A percentile compares a stretch with the other conserved stretches of the same genome.
phyloP scores from a whole-genome alignment of 2,888 invertebrate genomes.

The Eudemis profundana region DNA sequence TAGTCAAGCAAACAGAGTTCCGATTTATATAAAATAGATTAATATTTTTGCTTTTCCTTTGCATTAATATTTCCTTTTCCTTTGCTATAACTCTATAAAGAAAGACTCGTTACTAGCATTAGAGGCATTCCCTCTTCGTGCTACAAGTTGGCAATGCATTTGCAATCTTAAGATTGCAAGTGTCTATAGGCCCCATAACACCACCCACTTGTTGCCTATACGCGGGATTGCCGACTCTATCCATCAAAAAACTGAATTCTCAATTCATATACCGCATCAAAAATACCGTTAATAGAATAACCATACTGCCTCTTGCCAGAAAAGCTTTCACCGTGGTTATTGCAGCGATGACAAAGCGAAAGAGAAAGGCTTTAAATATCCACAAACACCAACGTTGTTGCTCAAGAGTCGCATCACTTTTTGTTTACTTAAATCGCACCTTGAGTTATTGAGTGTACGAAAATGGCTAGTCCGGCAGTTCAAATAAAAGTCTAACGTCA shows the following conservation, averaged over 20 bases:
- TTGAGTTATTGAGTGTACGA: not conserved
- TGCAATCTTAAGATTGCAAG: not conserved
- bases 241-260: not conserved
- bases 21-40: too few species aligned
- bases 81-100: too few species aligned
- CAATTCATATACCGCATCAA: not conserved
- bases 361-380: slow-evolving; percentile 36
- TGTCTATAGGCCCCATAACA: not conserved
- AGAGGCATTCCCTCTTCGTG: too few species aligned
- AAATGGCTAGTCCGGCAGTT: not conserved
- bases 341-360: slow-evolving; percentile 24
- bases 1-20: too few species aligned
- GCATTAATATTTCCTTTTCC: too few species aligned
- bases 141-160: too few species aligned
- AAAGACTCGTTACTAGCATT: too few species aligned
- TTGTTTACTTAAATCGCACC: not conserved
- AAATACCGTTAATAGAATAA: slow-evolving; percentile 7
- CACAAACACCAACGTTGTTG: slow-evolving; percentile 10
- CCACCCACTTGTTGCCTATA: too few species aligned
- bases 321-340: slow-evolving; percentile 29
- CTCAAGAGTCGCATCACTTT: not conserved
- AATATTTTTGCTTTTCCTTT: too few species aligned
- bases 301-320: slow-evolving; percentile 9
- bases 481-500: not conserved
- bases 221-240: not conserved